These are phyloP conservation scores for Aplysina aerophoba DNA, from an alignment of 37 sponge, comb jelly and placozoan genomes.

Conservation along the genomic window DNA sequence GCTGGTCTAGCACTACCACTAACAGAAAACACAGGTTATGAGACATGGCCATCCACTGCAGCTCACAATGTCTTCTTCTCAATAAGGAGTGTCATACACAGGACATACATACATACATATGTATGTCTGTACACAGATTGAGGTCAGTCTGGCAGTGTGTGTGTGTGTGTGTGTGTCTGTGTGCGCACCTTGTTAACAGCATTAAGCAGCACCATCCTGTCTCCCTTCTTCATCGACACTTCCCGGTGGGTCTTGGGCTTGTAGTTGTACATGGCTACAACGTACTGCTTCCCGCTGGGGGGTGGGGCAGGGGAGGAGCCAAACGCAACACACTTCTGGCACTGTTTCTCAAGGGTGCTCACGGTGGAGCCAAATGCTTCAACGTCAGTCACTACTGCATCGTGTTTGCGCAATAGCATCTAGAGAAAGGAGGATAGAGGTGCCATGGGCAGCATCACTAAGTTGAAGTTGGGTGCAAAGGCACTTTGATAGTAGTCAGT, in stretches of 20 bases:
- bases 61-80: no score
- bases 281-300: conserved; percentile 44
- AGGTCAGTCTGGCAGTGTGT: no score
- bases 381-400: conserved; percentile 76
- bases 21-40: no score
- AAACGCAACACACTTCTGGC: conserved; percentile 56
- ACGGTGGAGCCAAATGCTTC: conserved; percentile 63
- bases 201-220: conserved; percentile 63
- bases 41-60: no score
- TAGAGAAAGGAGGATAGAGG: conserved; percentile 9
- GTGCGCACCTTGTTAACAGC: conserved; percentile 66
- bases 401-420: conserved; percentile 87
- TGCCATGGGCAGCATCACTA: not conserved
- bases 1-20: no score
- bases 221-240: conserved; percentile 81
- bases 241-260: conserved; percentile 70
- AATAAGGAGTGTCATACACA: no score
- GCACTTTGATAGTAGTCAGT: not conserved
- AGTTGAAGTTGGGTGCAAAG: not conserved
- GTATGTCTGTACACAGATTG: no score
- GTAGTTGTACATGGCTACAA: conserved; percentile 69
- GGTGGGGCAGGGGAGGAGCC: not conserved
- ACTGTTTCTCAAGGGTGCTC: conserved; percentile 44
- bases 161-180: conserved; percentile 11
- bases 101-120: no score